Conservation (phyloP, 2,888 invertebrate species). For the Pyrrhopygopsis socrates region DNA sequence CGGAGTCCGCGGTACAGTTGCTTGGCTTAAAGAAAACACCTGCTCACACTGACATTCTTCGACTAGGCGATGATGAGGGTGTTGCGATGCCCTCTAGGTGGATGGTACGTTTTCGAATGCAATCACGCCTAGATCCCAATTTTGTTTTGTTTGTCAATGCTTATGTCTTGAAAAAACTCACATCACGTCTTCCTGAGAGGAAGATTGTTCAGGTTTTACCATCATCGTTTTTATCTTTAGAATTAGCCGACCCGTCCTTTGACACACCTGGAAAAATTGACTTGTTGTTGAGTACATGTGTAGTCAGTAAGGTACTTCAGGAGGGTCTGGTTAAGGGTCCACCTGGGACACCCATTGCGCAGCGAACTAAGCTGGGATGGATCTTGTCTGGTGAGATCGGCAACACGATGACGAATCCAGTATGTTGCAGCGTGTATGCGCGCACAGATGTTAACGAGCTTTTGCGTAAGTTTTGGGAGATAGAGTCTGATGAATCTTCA, state of each 20-base stretch:
- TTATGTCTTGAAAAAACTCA: constrained; percentile 28
- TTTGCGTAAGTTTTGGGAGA: constrained; percentile 19
- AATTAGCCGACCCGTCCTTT: constrained; percentile 52
- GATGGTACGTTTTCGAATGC: constrained; percentile 16
- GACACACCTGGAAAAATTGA: constrained; percentile 68
- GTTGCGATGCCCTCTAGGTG: constrained; percentile 14
- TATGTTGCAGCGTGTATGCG: constrained; percentile 24
- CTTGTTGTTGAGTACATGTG: constrained; percentile 78
- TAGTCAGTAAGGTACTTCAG: constrained; percentile 69
- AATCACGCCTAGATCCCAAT: constrained; percentile 18
- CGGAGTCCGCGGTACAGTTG: constrained; percentile 67
- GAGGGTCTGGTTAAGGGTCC: constrained; percentile 67
- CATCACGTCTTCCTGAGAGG: constrained; percentile 31
- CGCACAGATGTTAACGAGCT: constrained; percentile 9
- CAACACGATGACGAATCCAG: neutral
- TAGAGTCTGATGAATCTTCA: constrained; percentile 17
- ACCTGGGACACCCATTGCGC: constrained; percentile 49
- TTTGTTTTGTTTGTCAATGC: constrained; percentile 30
- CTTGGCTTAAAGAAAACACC: constrained; percentile 53
- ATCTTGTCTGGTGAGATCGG: constrained; percentile 71
- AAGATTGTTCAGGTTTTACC: constrained; percentile 41
- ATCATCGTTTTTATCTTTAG: neutral
- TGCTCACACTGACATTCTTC: constrained; percentile 13
- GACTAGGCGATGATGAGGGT: constrained; percentile 17
- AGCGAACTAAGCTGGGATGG: constrained; percentile 78